Evolutionary conservation across 2,797 vertebrate genomes (phyloP), one percentile per base, ranked within the genome.

Genomic region (Poliocrania exsul): DNA sequence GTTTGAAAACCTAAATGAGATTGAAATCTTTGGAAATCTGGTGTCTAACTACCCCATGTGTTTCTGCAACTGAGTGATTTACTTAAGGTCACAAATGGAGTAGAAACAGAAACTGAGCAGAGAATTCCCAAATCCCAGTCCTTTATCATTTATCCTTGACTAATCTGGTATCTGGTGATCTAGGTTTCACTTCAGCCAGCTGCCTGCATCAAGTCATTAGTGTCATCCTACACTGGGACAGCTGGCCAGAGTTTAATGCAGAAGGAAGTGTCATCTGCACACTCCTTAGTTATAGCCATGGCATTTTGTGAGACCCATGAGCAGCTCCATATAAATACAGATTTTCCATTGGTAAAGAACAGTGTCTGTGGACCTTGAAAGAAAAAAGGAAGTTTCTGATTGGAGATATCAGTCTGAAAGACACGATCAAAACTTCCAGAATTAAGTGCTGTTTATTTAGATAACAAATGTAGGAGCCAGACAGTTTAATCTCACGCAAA

Each of bases 171-270:
- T 75, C n/a, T 78, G 16, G 24, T 93, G 92, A 72, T 87, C 69
- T 38, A 24, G 75, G n/a, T 57, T 95, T 95, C 56, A 16, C 84
- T 96, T 69, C 25, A 69, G 33, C 84, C 94, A 96, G 81, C 86
- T 95, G 92, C 92, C 89, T 83, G 58, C 79, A 54, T 61, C 40
- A 28, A 72, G 69, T 51, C 2, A 0, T 37, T 84, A 66, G 74
- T 92, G 92, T 94, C 72, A 92, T 49, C 62, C 91, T 94, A 95
- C 75, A 53, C 72, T 72, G 40, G 81, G 90, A 91, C 84, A 95
- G 88, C 86, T 95, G 93, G 92, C 46, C 3, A 5, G 46, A 58
- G 58, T 71, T 85, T 65, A 91, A 58, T 83, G 69, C 62, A 23
- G 49, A 64, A 65, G 17, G 65, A 57, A 81, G 19, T 58, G 67